A percentile compares a stretch with the other conserved stretches of the same genome.
phyloP scores from a whole-genome alignment of 2,113 vertebrate species.

The Cheilinus undulatus region DNA sequence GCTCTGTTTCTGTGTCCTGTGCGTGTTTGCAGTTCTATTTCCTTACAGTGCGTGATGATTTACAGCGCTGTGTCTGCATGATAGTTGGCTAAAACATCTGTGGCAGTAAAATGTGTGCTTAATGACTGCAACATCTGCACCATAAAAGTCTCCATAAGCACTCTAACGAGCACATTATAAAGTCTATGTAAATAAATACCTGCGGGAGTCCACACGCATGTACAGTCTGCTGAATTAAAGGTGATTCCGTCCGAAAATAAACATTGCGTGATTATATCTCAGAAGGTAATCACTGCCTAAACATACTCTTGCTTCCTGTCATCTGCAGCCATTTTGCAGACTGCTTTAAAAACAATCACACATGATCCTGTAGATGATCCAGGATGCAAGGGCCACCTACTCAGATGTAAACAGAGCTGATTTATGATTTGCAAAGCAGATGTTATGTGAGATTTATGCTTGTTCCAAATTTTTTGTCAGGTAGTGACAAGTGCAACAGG shows the following conservation, averaged over 20 bases:
- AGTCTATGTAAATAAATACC: slow-evolving; percentile 43
- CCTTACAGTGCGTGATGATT: slow-evolving; percentile 29
- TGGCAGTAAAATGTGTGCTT: slow-evolving; percentile 22
- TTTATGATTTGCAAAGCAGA: neutral
- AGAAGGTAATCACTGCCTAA: neutral
- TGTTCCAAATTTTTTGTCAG: neutral
- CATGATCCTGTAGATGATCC: slow-evolving; percentile 6
- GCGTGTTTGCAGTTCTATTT: slow-evolving; percentile 15
- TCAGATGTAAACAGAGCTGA: slow-evolving; percentile 21
- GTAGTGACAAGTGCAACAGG: slow-evolving; percentile 18
- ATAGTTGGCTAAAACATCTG: slow-evolving; percentile 56
- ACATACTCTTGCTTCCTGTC: slow-evolving; percentile 2
- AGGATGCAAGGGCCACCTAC: slow-evolving; percentile 23
- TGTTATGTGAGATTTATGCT: neutral
- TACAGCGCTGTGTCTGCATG: slow-evolving; percentile 8
- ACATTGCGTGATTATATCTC: neutral
- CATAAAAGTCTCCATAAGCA: slow-evolving; percentile 41
- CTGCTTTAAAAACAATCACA: slow-evolving; percentile 19
- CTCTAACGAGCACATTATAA: slow-evolving; percentile 25
- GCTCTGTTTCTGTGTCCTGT: neutral
- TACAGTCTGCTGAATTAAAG: neutral
- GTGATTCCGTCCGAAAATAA: slow-evolving; percentile 19
- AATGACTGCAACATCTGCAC: slow-evolving; percentile 51
- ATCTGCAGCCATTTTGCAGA: slow-evolving; percentile 39
- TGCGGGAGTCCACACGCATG: neutral